These are phyloP conservation scores for Poecilia picta DNA, from an alignment of 2,797 vertebrate genomes.

Conservation along the genomic window DNA sequence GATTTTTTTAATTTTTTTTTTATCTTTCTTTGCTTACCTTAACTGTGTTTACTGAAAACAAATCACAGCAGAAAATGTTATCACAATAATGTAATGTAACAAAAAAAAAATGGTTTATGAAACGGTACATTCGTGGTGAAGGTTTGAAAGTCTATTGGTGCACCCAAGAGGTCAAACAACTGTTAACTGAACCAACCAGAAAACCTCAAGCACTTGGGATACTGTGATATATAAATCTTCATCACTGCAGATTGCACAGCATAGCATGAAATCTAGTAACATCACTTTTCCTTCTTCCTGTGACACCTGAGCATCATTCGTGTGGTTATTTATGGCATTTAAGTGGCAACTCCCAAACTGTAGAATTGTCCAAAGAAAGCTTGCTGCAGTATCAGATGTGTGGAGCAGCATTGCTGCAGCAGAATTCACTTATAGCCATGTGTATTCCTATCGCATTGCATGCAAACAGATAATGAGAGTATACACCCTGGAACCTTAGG, in stretches of 20 bases:
- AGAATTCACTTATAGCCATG: neutral
- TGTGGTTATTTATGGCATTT: neutral
- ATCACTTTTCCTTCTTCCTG: neutral
- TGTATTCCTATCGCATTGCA: neutral
- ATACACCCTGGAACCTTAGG: neutral
- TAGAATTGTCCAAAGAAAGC: neutral
- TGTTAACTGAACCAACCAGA: neutral
- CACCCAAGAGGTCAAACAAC: neutral
- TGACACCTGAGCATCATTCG: neutral
- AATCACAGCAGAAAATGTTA: constrained; percentile 54
- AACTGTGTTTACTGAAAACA: constrained; percentile 57
- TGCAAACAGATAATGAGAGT: neutral
- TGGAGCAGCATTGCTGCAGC: neutral
- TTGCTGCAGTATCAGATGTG: neutral
- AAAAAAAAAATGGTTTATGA: neutral
- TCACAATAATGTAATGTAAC: constrained; percentile 44
- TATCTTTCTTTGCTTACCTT: constrained; percentile 51
- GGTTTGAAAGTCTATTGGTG: neutral
- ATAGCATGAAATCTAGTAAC: neutral
- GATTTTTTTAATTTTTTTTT: constrained; percentile 46
- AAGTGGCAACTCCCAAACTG: neutral
- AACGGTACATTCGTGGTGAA: neutral
- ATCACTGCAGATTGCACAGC: neutral
- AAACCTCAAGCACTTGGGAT: neutral
- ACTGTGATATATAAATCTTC: neutral